These are phyloP conservation scores for Eupsittula cactorum DNA, from an alignment of 2,113 vertebrate species.

Conservation along the genomic window DNA sequence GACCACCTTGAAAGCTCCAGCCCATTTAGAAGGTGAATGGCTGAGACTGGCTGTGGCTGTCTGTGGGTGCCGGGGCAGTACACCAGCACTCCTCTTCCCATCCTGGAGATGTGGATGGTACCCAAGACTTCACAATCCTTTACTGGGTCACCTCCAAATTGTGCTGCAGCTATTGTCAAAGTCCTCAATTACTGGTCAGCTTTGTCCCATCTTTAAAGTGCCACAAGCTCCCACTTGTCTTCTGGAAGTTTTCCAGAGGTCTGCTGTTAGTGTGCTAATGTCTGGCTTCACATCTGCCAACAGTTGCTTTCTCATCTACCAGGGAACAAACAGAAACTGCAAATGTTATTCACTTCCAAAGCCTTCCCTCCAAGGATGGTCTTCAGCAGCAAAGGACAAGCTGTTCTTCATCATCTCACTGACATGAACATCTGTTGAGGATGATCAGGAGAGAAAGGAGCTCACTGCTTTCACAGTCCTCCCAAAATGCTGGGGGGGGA, in stretches of 20 bases:
- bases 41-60: not conserved
- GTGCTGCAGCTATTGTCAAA: not conserved
- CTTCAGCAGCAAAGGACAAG: not conserved
- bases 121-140: not conserved
- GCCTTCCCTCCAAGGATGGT: not conserved
- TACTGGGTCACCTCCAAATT: not conserved
- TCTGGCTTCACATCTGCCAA: not conserved
- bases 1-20: not conserved
- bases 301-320: not conserved
- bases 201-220: not conserved
- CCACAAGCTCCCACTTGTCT: not conserved
- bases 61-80: fast-evolving
- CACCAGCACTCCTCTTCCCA: not conserved
- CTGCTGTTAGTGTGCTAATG: not conserved
- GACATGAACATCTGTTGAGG: not conserved
- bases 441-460: not conserved
- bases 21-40: not conserved
- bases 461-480: not conserved
- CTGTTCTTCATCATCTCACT: not conserved
- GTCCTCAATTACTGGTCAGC: not conserved
- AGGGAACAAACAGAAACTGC: not conserved
- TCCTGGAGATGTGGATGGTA: not conserved
- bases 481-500: not conserved
- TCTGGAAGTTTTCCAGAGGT: not conserved
- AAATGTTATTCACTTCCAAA: not conserved